Evolutionary conservation across 2,797 vertebrate species (phyloP).

Genomic region (Cetoscarus ocellatus): DNA sequence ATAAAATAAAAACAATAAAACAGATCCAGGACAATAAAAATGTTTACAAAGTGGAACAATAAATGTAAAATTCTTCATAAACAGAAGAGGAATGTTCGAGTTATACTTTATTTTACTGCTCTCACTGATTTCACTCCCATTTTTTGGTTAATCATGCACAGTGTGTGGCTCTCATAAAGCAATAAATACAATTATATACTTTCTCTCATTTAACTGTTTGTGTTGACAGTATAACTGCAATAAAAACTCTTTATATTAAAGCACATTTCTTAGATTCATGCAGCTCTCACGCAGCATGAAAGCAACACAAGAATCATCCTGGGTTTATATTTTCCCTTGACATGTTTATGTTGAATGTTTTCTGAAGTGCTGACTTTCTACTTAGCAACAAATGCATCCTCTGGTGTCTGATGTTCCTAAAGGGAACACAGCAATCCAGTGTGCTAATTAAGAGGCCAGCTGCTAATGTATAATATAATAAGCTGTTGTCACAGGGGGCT

Average conservation of each 20-base stretch:
- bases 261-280: neutral
- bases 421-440: slow-evolving; percentile 27
- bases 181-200: neutral
- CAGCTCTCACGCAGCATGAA: neutral
- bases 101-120: slow-evolving; percentile 32
- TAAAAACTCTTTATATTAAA: neutral
- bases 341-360: neutral
- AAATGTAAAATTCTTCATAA: slow-evolving; percentile 40
- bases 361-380: slow-evolving; percentile 29
- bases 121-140: neutral
- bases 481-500: slow-evolving; percentile 32
- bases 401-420: slow-evolving; percentile 10
- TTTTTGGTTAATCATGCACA: neutral
- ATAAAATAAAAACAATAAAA: slow-evolving; percentile 61
- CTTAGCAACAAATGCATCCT: slow-evolving; percentile 16
- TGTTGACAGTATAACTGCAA: neutral
- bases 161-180: neutral
- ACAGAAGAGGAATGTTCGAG: slow-evolving; percentile 5
- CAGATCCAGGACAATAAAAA: slow-evolving; percentile 48
- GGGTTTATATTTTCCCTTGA: slow-evolving; percentile 7
- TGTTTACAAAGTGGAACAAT: slow-evolving; percentile 36
- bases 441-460: slow-evolving; percentile 52
- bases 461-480: slow-evolving; percentile 43
- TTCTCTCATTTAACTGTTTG: neutral
- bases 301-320: neutral